Percentiles rank a stretch among this genome's conserved stretches.
Evolutionary conservation across 2,797 vertebrate genomes (phyloP).

Genomic region (Anisognathus igniventris): DNA sequence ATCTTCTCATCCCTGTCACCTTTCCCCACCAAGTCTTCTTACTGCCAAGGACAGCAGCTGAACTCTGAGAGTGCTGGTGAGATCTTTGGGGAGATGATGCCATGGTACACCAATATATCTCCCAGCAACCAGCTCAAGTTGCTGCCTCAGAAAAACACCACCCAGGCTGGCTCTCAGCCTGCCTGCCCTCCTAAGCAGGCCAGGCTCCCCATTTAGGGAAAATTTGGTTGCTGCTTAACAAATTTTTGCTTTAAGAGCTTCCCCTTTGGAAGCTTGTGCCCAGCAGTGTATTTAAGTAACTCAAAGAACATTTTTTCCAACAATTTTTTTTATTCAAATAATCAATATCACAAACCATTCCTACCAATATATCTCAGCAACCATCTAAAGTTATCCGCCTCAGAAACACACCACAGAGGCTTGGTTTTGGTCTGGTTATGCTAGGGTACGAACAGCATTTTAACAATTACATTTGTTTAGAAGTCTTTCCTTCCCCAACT

Average conservation of each 20-base stretch:
- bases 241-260: slow-evolving; percentile 9
- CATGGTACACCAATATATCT: accelerated
- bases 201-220: not conserved
- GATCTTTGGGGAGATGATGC: not conserved
- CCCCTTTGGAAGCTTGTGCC: not conserved
- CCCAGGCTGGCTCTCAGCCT: not conserved
- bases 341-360: not conserved
- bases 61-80: not conserved
- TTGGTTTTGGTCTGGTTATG: not conserved
- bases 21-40: not conserved
- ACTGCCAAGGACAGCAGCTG: accelerated
- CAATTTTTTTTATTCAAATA: not conserved
- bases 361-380: not conserved
- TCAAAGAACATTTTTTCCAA: not conserved
- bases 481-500: not conserved
- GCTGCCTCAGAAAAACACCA: not conserved
- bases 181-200: not conserved
- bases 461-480: not conserved
- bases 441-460: not conserved
- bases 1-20: not conserved
- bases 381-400: not conserved
- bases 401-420: not conserved
- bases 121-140: not conserved
- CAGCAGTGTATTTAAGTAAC: not conserved
- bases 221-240: not conserved